Evolutionary conservation across 2,888 invertebrate genomes (phyloP).

Genomic region (Galerucella calmariensis): DNA sequence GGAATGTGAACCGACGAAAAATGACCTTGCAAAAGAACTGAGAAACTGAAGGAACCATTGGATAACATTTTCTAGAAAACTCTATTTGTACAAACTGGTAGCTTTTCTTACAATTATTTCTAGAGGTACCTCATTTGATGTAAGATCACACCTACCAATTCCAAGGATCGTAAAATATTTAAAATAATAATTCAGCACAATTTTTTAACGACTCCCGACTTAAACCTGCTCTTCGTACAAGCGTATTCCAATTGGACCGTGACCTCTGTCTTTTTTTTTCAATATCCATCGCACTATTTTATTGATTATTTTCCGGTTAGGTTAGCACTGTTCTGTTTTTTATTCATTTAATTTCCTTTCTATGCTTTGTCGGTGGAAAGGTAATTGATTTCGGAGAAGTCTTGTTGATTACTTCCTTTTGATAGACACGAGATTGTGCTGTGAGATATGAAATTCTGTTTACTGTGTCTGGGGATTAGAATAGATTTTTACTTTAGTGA

Average conservation of each 20-base stretch:
- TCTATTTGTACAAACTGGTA: too few species aligned
- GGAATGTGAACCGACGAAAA: constrained; percentile 15
- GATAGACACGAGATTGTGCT: not conserved
- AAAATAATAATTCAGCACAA: not conserved
- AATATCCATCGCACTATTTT: not conserved
- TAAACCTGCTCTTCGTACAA: not conserved
- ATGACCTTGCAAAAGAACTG: not conserved
- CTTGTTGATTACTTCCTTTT: constrained; percentile 15
- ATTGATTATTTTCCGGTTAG: constrained; percentile 19
- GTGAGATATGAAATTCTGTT: constrained; percentile 17
- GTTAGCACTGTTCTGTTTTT: constrained; percentile 11
- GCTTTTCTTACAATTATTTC: too few species aligned
- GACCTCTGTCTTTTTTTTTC: constrained; percentile 8
- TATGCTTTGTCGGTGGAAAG: constrained; percentile 8
- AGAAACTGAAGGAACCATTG: too few species aligned
- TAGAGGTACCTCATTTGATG: too few species aligned
- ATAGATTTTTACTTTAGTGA: constrained; percentile 1
- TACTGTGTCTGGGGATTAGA: not conserved
- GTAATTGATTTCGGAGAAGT: constrained; percentile 21
- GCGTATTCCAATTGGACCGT: constrained; percentile 8
- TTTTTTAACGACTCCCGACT: not conserved
- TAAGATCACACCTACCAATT: too few species aligned
- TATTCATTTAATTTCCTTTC: constrained; percentile 15
- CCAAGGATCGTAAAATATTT: too few species aligned
- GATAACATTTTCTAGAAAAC: too few species aligned